phyloP scores from a whole-genome alignment of 2,113 vertebrate species.

The Cavia porcellus region DNA sequence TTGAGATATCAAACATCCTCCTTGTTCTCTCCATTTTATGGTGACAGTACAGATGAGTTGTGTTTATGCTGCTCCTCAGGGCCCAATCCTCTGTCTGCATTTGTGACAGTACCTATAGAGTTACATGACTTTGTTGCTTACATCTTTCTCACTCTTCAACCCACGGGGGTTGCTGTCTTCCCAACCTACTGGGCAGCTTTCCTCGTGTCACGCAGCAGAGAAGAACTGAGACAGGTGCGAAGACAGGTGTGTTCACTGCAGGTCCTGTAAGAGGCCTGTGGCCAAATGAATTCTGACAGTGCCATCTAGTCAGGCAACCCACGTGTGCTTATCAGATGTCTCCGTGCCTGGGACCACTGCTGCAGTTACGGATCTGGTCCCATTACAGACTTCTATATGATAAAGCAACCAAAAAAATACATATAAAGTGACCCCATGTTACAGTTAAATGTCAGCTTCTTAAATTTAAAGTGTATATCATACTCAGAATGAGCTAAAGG shows the following conservation, averaged over 20 bases:
- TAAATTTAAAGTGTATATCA: background rate
- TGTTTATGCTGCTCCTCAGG: background rate
- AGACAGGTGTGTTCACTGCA: background rate
- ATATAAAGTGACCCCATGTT: background rate
- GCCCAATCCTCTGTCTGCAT: background rate
- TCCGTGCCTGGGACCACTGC: background rate
- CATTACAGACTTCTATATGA: background rate
- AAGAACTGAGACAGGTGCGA: background rate
- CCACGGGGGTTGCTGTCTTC: background rate
- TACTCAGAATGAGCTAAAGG: background rate
- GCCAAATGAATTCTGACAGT: background rate
- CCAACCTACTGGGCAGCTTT: background rate
- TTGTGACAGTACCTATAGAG: background rate
- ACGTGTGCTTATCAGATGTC: background rate
- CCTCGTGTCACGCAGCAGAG: no score
- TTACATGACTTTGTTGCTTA: background rate
- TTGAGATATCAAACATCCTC: background rate
- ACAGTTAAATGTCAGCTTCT: background rate
- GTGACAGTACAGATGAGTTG: background rate
- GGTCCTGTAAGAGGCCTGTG: background rate
- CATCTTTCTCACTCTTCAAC: background rate
- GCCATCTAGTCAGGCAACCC: background rate
- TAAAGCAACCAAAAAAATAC: background rate
- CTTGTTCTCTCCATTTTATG: background rate
- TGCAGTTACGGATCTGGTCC: background rate